Conservation (phyloP, 2,888 invertebrate species). For the Cepaea hortensis region DNA sequence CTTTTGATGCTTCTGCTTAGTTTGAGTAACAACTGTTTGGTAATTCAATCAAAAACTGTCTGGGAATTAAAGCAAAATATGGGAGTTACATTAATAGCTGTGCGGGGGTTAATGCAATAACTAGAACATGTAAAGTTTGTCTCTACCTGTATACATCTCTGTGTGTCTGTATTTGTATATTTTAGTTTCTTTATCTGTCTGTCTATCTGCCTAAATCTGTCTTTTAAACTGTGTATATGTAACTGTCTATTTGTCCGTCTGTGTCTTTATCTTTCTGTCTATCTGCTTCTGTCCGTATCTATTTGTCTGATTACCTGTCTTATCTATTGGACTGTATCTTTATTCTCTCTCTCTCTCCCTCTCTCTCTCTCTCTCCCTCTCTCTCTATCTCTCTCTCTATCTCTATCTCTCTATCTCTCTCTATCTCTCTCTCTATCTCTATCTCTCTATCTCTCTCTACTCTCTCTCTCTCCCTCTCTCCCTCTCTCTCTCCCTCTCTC, state of each 20-base stretch:
- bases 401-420: neutral
- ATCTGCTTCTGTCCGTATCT: neutral
- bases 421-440: no score
- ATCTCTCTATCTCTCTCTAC: no score
- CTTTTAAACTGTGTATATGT: neutral
- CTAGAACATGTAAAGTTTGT: neutral
- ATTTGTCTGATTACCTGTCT: neutral
- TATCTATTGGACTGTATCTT: no score
- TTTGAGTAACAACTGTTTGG: neutral
- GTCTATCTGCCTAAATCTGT: neutral
- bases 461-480: no score
- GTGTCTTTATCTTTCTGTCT: neutral
- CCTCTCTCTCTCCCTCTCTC: neutral
- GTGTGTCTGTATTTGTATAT: neutral
- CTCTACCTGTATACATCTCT: conserved; percentile 12
- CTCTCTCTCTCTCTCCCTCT: neutral
- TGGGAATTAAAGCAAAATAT: neutral
- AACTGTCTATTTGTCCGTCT: neutral
- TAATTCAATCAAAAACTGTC: no score
- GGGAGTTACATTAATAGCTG: neutral
- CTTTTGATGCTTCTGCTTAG: neutral
- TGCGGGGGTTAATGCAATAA: neutral
- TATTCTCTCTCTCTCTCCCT: neutral
- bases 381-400: neutral
- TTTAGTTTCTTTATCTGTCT: neutral